Base-by-base conservation (phyloP, 2,113 vertebrate species). In the Trachemys scripta region DNA sequence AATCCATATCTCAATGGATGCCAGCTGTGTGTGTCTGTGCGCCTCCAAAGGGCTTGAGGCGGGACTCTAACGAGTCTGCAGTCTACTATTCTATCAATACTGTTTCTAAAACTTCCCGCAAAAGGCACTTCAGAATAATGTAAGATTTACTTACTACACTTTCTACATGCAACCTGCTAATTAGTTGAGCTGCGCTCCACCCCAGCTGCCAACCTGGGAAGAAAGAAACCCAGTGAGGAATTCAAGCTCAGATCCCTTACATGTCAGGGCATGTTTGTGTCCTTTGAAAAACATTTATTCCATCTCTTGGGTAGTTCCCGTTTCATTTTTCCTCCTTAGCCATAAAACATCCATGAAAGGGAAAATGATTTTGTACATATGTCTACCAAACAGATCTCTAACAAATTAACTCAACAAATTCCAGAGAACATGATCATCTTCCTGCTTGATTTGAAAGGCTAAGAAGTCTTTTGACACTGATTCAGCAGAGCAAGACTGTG, bases 351-450 rank as follows among this genome's bases (percentile, higher is more conserved):
- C 14, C 19, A 87, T 19, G 8, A 6, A 93, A 24, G 42, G 38
- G 56, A 0, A 14, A 8, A 47, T 53, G 38, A 72, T 72, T 38
- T 72, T 72, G 65, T 79, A 89, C 83, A 54, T 88, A 84, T 79
- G 25, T 89, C 24, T 82, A 93, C 19, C 6, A 94, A 87, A 85
- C 1, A 78, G 14, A 90, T 45, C 85, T 87, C 1, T 57, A 72
- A 83, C 49, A 93, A 95, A 89, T 80, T 14, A 91, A 45, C 72
- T 42, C 6, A 17, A 83, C 8, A 90, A 83, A 92, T 93, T 80
- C 79, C 78, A 87, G 8, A 85, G 2, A 4, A 4, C 22, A 42
- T 75, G 2, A 56, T 87, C 80, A 79, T 56, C 85, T 12, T 83
- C 20, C 80, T 76, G 83, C 82, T 84, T 92, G 0, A 80, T 42